A percentile compares a stretch with the other conserved stretches of the same genome.
Evolutionary conservation across 2,888 invertebrate genomes (phyloP).

Genomic region (Lasioglossum villosulum): DNA sequence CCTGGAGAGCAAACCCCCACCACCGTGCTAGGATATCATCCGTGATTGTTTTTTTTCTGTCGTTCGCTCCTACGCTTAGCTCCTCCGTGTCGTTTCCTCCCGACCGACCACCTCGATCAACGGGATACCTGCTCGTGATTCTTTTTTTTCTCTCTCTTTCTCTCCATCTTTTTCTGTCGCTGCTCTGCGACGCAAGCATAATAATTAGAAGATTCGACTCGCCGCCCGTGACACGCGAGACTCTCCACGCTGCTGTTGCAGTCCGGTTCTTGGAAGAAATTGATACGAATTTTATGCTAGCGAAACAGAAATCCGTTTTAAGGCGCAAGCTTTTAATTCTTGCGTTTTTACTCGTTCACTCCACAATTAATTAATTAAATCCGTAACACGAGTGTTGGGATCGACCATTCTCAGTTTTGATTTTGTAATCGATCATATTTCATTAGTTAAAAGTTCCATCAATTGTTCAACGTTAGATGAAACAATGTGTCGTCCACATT

Average conservation of each 20-base stretch:
- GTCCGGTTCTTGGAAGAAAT: background rate
- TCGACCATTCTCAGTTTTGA: too few species aligned
- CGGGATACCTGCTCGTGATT: conserved; percentile 57
- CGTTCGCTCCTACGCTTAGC: conserved; percentile 59
- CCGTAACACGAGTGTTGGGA: too few species aligned
- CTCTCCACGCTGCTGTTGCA: background rate
- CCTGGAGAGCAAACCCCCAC: conserved; percentile 71
- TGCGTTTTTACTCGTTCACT: background rate
- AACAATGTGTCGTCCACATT: too few species aligned
- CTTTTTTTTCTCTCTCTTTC: conserved; percentile 15
- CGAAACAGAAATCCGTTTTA: background rate
- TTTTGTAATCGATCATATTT: too few species aligned
- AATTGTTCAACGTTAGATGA: too few species aligned
- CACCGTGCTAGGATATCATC: conserved; percentile 67
- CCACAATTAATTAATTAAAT: too few species aligned
- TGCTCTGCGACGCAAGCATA: conserved; percentile 24
- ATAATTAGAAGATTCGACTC: conserved; percentile 9
- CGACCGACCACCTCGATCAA: conserved; percentile 49
- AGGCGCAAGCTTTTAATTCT: background rate
- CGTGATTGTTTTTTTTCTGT: conserved; percentile 54
- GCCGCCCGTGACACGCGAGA: background rate
- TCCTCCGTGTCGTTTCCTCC: conserved; percentile 47
- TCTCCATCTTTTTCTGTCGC: background rate
- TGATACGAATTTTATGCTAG: background rate
- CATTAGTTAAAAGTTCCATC: too few species aligned